Evolutionary conservation across 1,140 invertebrate species (phyloP), one percentile per base, ranked within the genome.

Genomic region (Euwallacea similis): DNA sequence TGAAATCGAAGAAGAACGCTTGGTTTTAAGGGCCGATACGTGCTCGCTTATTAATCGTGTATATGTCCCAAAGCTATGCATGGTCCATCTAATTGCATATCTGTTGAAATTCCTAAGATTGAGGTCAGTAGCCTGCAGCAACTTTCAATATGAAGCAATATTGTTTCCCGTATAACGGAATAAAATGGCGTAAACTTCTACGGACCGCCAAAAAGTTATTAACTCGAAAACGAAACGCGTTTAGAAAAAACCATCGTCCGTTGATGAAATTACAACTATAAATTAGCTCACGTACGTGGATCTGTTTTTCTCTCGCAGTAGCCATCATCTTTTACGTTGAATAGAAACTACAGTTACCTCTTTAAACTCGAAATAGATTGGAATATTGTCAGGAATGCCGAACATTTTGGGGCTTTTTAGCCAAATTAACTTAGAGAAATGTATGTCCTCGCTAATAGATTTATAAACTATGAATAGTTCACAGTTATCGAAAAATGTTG

Each of bases 181-280:
- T 54, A 53, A 50, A 16, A 15, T 41, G 56, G 16, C 66, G 58
- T 70, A 73, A 72, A 72, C 62, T 54, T 68, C 61, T 42, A 42
- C 56, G 64, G 71, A 59, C 71, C 71, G 71, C 74, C 74, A 75
- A 75, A 75, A 75, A 75, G 71, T 75, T 70, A 63, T 73, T 73
- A 73, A 72, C 63, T 72, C 46, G 63, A 61, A 66, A 72, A 73
- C 71, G 71, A 67, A 73, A 69, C 67, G 68, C 69, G 16, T 44
- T 58, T 10, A 42, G 54, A 71, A 64, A 71, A 71, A 73, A 63
- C 50, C 10, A 66, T 66, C 69, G 43, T 53, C 11, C 66, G 63
- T 69, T 71, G 71, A 72, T 75, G 71, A 75, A 75, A 75, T 74
- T 74, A 74, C 73, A 66, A 74, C 66, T 66, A 72, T 66, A 74